phyloP scores from a whole-genome alignment of 2,888 invertebrate species.

The Trachelus iudaicus region DNA sequence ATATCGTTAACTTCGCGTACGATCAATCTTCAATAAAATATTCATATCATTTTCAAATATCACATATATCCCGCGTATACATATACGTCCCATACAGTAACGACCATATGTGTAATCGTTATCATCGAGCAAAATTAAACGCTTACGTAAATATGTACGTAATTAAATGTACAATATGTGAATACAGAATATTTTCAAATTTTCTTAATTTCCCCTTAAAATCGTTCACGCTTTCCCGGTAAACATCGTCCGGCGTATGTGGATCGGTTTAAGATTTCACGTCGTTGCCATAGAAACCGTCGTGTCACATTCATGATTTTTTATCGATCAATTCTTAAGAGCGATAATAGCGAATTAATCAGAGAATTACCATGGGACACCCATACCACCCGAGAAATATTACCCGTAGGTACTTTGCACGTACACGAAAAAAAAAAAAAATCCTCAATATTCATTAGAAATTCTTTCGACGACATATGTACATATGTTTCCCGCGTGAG shows the following conservation, averaged over 20 bases:
- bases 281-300: constrained; percentile 23
- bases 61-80: background rate
- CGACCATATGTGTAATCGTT: background rate
- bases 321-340: background rate
- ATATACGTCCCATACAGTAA: background rate
- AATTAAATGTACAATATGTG: background rate
- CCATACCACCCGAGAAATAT: background rate
- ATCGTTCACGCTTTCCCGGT: constrained; percentile 31
- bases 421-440: background rate
- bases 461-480: background rate
- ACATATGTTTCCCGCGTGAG: constrained; percentile 3
- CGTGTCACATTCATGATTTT: constrained; percentile 2
- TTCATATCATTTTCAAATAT: background rate
- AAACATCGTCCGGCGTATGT: constrained; percentile 13
- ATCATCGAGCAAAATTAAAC: background rate
- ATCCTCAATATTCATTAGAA: background rate
- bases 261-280: constrained; percentile 37
- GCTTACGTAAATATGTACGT: background rate
- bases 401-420: background rate
- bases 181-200: background rate
- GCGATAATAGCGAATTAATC: background rate
- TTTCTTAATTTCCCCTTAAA: constrained; percentile 6
- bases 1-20: background rate
- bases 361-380: background rate
- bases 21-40: background rate